These are phyloP conservation scores for Mamestra brassicae DNA, from an alignment of 2,888 invertebrate genomes.

Conservation along the genomic window DNA sequence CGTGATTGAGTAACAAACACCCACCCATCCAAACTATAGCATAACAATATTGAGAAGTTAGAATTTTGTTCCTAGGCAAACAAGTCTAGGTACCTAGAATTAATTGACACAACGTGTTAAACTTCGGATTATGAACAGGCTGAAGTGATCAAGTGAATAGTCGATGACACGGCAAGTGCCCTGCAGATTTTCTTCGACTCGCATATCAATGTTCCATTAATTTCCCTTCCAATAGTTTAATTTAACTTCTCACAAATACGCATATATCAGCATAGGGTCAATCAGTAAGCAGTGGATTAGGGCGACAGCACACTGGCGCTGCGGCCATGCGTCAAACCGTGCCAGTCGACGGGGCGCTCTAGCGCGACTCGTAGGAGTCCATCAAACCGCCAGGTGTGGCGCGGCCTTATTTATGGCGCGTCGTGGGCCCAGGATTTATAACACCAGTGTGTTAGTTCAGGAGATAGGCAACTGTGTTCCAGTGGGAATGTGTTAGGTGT, in stretches of 20 bases:
- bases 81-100: too few relatives aligned
- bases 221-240: not conserved
- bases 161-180: too few relatives aligned
- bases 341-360: conserved; percentile 58
- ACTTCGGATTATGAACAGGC: too few relatives aligned
- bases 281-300: conserved; percentile 63
- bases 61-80: too few relatives aligned
- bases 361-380: conserved; percentile 79
- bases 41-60: too few relatives aligned
- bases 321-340: conserved; percentile 70
- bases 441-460: conserved; percentile 66
- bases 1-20: too few relatives aligned
- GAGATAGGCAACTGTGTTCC: conserved; percentile 50
- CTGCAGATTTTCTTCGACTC: not conserved
- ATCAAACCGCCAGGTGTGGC: conserved; percentile 83
- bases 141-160: too few relatives aligned
- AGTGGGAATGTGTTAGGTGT: not conserved
- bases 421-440: conserved; percentile 82
- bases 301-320: conserved; percentile 62
- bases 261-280: conserved; percentile 21
- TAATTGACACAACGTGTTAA: too few relatives aligned
- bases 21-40: too few relatives aligned
- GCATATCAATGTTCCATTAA: not conserved
- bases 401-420: conserved; percentile 81
- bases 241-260: not conserved